A percentile compares a stretch with the other conserved stretches of the same genome.
Conservation (phyloP, 2,797 vertebrate genomes). For the Merluccius polli region DNA sequence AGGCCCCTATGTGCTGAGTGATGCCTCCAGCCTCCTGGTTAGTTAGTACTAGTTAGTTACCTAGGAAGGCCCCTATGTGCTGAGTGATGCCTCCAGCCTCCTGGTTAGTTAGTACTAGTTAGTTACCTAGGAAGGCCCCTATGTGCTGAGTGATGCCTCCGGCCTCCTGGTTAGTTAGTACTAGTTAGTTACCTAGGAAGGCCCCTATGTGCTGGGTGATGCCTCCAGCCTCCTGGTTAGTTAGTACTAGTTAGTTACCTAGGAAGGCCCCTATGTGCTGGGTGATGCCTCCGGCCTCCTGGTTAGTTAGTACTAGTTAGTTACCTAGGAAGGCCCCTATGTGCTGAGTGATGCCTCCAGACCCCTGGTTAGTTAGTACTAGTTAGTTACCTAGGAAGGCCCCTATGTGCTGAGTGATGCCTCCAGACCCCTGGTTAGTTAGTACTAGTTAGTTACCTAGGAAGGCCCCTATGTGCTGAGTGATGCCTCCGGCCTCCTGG, state of each 20-base stretch:
- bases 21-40: no score
- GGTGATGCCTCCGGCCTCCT: no score
- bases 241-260: slow-evolving; percentile 67
- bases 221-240: neutral
- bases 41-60: no score
- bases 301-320: no score
- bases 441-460: neutral
- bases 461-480: neutral
- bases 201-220: neutral
- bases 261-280: slow-evolving; percentile 96
- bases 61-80: no score
- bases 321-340: no score
- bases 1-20: no score
- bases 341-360: slow-evolving; percentile 96
- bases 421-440: slow-evolving; percentile 77
- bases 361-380: slow-evolving; percentile 63
- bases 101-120: no score
- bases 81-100: no score
- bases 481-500: neutral
- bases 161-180: no score
- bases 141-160: no score
- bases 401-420: slow-evolving; percentile 96
- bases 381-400: slow-evolving; percentile 83
- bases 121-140: no score
- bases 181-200: neutral